Conservation (phyloP, 2,888 invertebrate species). For the Callosobruchus maculatus region DNA sequence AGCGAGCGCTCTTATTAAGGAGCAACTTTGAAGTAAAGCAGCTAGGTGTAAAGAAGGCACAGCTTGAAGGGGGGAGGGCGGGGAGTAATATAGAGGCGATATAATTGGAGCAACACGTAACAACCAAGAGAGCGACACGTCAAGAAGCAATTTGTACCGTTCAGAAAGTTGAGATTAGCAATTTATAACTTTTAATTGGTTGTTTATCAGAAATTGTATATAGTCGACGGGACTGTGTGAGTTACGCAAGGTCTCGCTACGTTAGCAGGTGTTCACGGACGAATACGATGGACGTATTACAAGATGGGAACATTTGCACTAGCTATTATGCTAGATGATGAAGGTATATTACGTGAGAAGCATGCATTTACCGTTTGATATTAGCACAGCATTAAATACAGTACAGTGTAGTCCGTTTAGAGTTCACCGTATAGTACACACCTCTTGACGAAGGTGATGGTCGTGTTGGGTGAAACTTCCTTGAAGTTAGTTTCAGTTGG, state of each 20-base stretch:
- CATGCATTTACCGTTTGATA: not conserved
- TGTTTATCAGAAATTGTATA: conserved; percentile 5
- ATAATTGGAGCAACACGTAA: not conserved
- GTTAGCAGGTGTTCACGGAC: not conserved
- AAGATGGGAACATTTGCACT: not conserved
- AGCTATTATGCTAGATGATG: not conserved
- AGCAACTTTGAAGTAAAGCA: not conserved
- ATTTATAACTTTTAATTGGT: conserved; percentile 12
- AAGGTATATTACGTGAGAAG: not conserved
- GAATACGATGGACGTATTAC: not conserved
- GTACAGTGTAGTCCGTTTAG: no score
- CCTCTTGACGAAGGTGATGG: no score
- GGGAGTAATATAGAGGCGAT: not conserved
- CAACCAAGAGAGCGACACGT: not conserved
- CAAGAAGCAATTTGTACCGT: not conserved
- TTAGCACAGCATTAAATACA: no score
- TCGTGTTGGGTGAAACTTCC: no score
- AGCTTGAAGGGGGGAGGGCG: not conserved
- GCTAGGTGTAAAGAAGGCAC: not conserved
- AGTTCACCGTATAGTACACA: no score
- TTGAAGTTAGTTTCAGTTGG: no score
- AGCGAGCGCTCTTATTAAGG: not conserved
- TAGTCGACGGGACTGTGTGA: conserved; percentile 1
- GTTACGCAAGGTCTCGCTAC: not conserved
- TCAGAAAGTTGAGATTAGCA: conserved; percentile 2